Base-by-base conservation (phyloP, 2,113 vertebrate species). In the Catharus fuscescens region DNA sequence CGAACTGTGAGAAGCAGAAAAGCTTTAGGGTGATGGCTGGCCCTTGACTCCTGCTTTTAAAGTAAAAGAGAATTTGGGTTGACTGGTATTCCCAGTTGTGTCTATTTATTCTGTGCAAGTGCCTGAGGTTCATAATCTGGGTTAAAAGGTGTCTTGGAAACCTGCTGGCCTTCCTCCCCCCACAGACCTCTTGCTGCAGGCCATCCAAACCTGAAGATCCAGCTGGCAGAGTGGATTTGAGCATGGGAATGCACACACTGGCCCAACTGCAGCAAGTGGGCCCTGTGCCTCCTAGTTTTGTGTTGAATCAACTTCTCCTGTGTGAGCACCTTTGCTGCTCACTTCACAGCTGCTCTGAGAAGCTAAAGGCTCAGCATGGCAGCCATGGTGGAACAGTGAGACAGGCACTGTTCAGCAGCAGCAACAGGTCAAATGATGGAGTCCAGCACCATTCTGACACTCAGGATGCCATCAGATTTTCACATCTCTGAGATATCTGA, bases 231-330 rank as follows among this genome's bases (percentile, higher is more conserved):
- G 16, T 0, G 1, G 26, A 67, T 38, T 29, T 24, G 24, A 85
- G 38, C 19, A n/a, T 1, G 11, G 57, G 18, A 78, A 54, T 3
- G 54, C 2, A 9, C 0, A 0, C 3, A 23, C 24, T 23, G 32
- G 60, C 28, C 59, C 62, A 77, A 9, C 9, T 40, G 66, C 76
- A 82, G 31, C 29, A 60, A 60, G 28, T 1, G 12, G 20, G 34
- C 31, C 26, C 54, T 29, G 1, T 8, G 14, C 15, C 24, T 80
- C 53, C 64, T 5, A 9, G 25, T 32, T 52, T 79, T 71, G 26
- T 87, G 72, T 18, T 36, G 34, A 2, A 64, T 52, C 1, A 0
- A 45, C 16, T 71, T 62, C 34, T 80, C 18, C 65, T 21, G 4
- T 2, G 38, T 19, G 14, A 80, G 71, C 45, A 60, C 28, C 74